A percentile compares a stretch with the other conserved stretches of the same genome.
Evolutionary conservation across 2,113 vertebrate genomes (phyloP).

Genomic region (Macaca nemestrina): DNA sequence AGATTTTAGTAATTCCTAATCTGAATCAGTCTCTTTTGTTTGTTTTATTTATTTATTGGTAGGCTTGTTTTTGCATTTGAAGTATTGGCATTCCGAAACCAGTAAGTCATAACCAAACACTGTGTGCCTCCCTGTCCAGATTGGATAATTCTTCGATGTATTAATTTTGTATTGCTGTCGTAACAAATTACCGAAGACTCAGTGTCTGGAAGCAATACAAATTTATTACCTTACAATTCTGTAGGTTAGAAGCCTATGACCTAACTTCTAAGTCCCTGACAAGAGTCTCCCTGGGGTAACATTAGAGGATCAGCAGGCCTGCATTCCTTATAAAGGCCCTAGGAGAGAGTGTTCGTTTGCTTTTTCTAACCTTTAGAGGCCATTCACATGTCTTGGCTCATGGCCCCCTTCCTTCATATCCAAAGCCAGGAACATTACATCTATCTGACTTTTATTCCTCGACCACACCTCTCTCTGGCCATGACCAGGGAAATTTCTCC

Average conservation of each 20-base stretch:
- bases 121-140: not conserved
- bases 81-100: not conserved
- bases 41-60: conserved; percentile 4
- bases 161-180: not conserved
- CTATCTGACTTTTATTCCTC: not conserved
- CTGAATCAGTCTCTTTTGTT: not conserved
- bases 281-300: not conserved
- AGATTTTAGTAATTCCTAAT: not conserved
- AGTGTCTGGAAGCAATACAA: not conserved
- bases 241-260: not conserved
- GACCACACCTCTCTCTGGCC: not conserved
- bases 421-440: not conserved
- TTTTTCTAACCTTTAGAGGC: not conserved
- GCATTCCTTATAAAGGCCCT: not conserved
- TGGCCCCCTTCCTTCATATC: not conserved
- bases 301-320: not conserved
- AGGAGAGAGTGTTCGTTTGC: not conserved
- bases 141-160: not conserved
- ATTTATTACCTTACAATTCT: not conserved
- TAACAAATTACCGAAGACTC: not conserved
- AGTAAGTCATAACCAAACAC: not conserved
- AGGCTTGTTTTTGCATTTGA: not conserved
- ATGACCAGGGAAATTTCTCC: not conserved
- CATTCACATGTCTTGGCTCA: not conserved
- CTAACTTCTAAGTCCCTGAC: not conserved